Conservation (phyloP, 2,888 invertebrate species). For the Anthophora plumipes region DNA sequence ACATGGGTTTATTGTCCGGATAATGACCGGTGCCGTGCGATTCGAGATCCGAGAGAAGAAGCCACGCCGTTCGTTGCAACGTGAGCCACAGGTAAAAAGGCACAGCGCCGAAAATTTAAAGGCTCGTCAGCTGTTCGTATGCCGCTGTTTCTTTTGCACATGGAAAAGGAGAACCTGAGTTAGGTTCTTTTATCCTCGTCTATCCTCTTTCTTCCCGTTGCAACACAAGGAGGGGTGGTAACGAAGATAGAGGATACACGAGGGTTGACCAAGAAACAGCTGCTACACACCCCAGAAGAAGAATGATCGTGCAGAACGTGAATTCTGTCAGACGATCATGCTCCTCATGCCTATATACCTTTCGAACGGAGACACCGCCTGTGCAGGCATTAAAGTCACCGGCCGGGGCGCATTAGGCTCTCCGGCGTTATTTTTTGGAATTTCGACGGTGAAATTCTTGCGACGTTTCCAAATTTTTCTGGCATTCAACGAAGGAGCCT, state of each 20-base stretch:
- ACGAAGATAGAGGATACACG: constrained; percentile 32
- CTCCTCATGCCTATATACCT: not conserved
- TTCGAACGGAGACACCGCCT: not conserved
- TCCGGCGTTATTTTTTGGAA: not conserved
- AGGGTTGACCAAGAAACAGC: constrained; percentile 62
- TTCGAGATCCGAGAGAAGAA: constrained; percentile 36
- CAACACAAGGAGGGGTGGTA: constrained; percentile 27
- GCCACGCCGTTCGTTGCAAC: constrained; percentile 41
- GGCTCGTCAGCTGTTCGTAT: constrained; percentile 67
- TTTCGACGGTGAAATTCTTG: constrained; percentile 2
- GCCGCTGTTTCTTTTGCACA: not conserved
- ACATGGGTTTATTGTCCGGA: constrained; percentile 53
- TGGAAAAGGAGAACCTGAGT: constrained; percentile 35
- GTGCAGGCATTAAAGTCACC: constrained; percentile 40
- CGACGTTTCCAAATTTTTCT: not conserved
- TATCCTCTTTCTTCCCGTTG: not conserved
- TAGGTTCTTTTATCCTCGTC: not conserved
- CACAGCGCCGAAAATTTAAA: constrained; percentile 56
- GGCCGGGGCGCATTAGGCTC: not conserved
- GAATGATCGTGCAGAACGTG: constrained; percentile 57
- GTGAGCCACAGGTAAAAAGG: constrained; percentile 63
- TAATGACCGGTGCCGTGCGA: constrained; percentile 53
- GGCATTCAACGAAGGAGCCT: not conserved
- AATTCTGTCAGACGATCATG: constrained; percentile 49
- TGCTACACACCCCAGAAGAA: constrained; percentile 46